Conservation (phyloP, 2,113 vertebrate genomes). For the Strix aluco region DNA sequence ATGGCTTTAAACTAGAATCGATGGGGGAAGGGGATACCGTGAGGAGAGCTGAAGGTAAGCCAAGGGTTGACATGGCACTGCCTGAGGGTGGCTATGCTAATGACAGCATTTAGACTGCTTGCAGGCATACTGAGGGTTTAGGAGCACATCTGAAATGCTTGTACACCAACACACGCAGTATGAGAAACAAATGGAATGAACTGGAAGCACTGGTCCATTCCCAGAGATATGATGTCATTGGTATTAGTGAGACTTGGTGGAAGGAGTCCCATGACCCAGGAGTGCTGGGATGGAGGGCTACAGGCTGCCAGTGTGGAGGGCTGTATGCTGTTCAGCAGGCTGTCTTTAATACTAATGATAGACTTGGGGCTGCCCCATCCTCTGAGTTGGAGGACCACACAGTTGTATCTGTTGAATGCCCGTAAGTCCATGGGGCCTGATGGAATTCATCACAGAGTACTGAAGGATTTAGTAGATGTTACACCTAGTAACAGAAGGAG, state of each 20-base stretch:
- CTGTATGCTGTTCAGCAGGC: too few species aligned
- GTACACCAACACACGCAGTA: background rate
- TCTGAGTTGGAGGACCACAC: too few species aligned
- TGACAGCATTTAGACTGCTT: background rate
- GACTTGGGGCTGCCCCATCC: too few species aligned
- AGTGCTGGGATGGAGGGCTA: background rate
- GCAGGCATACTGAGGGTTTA: background rate
- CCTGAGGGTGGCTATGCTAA: background rate
- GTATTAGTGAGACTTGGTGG: background rate
- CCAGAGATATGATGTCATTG: background rate
- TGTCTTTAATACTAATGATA: too few species aligned
- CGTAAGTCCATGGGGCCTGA: too few species aligned
- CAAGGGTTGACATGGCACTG: background rate
- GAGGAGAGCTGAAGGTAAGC: background rate
- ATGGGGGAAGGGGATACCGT: background rate
- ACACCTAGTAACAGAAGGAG: too few species aligned
- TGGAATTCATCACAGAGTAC: too few species aligned
- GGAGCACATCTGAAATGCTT: background rate
- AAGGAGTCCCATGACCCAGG: background rate
- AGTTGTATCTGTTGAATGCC: too few species aligned
- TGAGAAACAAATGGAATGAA: background rate
- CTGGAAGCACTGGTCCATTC: background rate
- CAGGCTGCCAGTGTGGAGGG: too few species aligned
- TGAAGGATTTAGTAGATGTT: too few species aligned
- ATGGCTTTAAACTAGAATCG: background rate